phyloP scores from a whole-genome alignment of 1,140 invertebrate species.

The Nilaparvata lugens region DNA sequence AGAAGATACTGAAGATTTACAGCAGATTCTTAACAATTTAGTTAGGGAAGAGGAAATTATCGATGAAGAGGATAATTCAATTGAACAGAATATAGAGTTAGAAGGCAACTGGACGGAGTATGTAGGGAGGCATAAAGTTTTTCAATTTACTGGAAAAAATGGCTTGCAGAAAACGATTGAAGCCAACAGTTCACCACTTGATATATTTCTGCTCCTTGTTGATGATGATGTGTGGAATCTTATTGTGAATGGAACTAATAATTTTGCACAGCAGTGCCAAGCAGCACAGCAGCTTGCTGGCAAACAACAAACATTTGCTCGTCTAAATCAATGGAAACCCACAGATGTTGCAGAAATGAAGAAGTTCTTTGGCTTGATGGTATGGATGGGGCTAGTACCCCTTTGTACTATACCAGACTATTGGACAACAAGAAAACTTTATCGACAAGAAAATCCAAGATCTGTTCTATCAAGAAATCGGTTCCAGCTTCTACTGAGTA shows the following conservation, averaged over 20 bases:
- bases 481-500: slow-evolving; percentile 29
- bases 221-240: not conserved
- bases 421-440: not conserved
- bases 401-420: not conserved
- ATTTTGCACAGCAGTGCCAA: not conserved
- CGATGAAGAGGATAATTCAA: not conserved
- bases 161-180: not conserved
- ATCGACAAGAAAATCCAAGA: not conserved
- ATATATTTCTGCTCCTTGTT: not conserved
- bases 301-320: not conserved
- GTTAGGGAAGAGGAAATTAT: not conserved
- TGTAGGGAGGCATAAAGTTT: not conserved
- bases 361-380: not conserved
- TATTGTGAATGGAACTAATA: not conserved
- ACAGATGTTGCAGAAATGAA: not conserved
- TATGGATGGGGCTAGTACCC: not conserved
- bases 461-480: slow-evolving; percentile 28
- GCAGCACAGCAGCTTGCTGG: no score
- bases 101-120: not conserved
- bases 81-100: not conserved
- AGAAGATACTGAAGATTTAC: not conserved
- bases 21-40: not conserved
- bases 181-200: not conserved
- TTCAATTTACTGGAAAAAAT: not conserved
- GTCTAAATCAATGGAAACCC: not conserved